phyloP scores from a whole-genome alignment of 2,797 vertebrate genomes.

The Karalla daura region DNA sequence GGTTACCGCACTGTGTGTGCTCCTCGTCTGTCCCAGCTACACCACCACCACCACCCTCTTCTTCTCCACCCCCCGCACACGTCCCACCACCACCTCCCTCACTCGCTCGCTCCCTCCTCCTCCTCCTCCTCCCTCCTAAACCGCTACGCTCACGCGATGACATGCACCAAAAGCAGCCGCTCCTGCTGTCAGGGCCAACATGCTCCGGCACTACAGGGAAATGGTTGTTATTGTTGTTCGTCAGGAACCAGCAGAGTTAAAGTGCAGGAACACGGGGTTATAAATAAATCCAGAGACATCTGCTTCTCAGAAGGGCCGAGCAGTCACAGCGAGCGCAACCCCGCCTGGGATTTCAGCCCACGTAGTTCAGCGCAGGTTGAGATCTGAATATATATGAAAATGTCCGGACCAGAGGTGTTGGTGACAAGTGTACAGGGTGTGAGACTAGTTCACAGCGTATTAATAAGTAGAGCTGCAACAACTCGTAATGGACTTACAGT shows the following conservation, averaged over 20 bases:
- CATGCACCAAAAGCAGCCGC: conserved; percentile 25
- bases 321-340: conserved; percentile 12
- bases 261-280: conserved; percentile 57
- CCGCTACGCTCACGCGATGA: conserved; percentile 37
- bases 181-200: conserved; percentile 48
- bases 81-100: background rate
- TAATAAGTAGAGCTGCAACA: too few species aligned
- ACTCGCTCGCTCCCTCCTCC: too few species aligned
- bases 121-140: conserved; percentile 32
- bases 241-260: conserved; percentile 55
- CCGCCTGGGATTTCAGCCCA: conserved; percentile 16
- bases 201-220: conserved; percentile 55
- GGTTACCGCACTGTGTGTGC: conserved; percentile 71
- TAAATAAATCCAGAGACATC: conserved; percentile 67
- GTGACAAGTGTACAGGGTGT: background rate
- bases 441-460: too few species aligned
- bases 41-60: background rate
- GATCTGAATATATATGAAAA: background rate
- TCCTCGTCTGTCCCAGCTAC: conserved; percentile 45
- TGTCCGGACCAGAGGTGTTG: background rate
- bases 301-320: conserved; percentile 40
- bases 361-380: conserved; percentile 1
- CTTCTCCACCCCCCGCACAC: background rate
- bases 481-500: too few species aligned
- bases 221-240: conserved; percentile 66